phyloP scores from a whole-genome alignment of 2,797 vertebrate species.

The Florisuga fusca region DNA sequence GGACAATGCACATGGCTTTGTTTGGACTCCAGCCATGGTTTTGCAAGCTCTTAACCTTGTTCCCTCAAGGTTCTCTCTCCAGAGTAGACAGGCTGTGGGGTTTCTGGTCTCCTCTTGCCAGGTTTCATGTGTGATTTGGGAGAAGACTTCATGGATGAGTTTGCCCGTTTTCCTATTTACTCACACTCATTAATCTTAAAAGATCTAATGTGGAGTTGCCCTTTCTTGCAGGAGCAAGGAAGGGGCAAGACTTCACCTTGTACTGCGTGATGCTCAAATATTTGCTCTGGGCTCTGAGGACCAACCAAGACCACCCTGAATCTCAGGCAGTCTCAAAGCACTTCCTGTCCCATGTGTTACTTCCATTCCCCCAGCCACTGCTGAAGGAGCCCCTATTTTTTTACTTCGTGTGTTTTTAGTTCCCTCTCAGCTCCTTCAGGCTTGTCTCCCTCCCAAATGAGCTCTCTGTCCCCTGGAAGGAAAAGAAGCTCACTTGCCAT shows the following conservation, averaged over 20 bases:
- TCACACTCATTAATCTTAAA: rapidly evolving
- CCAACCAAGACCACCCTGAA: neutral
- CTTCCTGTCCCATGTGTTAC: neutral
- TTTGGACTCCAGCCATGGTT: neutral
- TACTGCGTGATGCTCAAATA: neutral
- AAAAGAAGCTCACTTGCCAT: neutral
- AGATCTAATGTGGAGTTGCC: neutral
- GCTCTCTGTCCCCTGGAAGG: neutral
- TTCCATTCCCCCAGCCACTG: neutral
- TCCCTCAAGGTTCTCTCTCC: neutral
- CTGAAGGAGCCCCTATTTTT: neutral
- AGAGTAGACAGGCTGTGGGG: neutral
- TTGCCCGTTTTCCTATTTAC: neutral
- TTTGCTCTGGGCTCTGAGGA: neutral
- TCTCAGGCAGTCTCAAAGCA: neutral
- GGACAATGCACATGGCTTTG: neutral
- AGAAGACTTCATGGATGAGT: neutral
- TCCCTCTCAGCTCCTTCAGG: neutral
- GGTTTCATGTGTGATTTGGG: neutral
- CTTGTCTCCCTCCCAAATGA: neutral
- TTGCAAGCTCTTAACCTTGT: neutral
- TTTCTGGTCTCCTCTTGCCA: neutral
- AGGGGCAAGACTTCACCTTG: neutral
- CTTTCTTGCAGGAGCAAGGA: neutral
- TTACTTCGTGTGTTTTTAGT: neutral